phyloP scores from a whole-genome alignment of 1,140 invertebrate genomes.

The Cherax destructor region DNA sequence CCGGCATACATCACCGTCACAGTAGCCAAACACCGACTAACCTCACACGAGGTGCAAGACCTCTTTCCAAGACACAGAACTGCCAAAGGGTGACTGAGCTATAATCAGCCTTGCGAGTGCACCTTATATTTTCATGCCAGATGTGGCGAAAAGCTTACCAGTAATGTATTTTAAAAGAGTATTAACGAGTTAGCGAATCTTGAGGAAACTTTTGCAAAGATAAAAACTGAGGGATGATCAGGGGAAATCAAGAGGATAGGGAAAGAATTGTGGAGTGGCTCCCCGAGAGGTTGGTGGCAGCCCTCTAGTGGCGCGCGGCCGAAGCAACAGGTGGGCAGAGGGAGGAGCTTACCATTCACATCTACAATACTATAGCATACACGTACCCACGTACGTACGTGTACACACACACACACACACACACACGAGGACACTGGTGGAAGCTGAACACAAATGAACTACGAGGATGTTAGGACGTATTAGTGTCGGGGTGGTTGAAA shows the following conservation, averaged over 20 bases:
- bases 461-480: too few relatives aligned
- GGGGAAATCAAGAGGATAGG: too few relatives aligned
- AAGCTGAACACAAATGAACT: too few relatives aligned
- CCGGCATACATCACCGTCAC: constrained; percentile 44
- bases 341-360: constrained; percentile 51
- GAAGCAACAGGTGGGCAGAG: constrained; percentile 15
- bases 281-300: background rate
- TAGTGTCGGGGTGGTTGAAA: too few relatives aligned
- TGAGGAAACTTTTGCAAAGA: background rate
- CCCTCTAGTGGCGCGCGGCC: constrained; percentile 36
- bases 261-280: background rate
- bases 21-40: constrained; percentile 46
- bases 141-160: background rate
- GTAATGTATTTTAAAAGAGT: background rate
- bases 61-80: constrained; percentile 28
- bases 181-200: background rate
- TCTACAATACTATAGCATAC: background rate
- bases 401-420: background rate
- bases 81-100: background rate
- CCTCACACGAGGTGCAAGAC: constrained; percentile 31
- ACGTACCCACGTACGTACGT: background rate
- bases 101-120: background rate
- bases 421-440: background rate
- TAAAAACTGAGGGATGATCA: background rate
- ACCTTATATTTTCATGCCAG: background rate